Base-by-base conservation (phyloP, 2,113 vertebrate genomes). In the Myocastor coypus region DNA sequence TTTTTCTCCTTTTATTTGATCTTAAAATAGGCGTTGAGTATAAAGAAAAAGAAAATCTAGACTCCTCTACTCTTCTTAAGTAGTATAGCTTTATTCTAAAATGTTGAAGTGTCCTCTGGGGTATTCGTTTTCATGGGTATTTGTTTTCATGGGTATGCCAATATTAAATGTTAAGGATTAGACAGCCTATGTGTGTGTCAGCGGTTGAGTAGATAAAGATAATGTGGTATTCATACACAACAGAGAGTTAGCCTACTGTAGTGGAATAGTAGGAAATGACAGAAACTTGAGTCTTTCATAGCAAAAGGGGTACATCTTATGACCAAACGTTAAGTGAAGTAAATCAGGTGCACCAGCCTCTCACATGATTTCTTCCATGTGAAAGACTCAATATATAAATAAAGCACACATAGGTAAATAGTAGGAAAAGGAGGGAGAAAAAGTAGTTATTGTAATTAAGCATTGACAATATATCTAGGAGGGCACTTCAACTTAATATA, bases 1-100 rank as follows among this genome's bases (percentile, higher is more conserved):
- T 73, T 94, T 57, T 46, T 20, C 69, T 85, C 50, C 10, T 92
- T 81, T 95, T 55, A 90, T 57, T 68, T 94, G 24, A 80, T 28
- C 5, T 89, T 80, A 90, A 94, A 88, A 52, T 5, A 84, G 30
- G 24, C 73, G 9, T 55, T 80, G 34, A 88, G 57, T 19, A 52
- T 14, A 87, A 68, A 84, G 2, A 7, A 14, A 73, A 28, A 24
- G 3, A 19, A 68, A 64, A 83, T 61, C 32, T 63, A 73, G 13
- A n/a, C 7, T 7, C 57, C 69, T 40, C 24, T 64, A n/a, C 7
- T 7, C 57, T 77, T 40, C 24, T 64, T 52, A 37, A 0, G 5
- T 55, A 34, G 7, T 84, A 2, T 69, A 6, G 14, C 69, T 82
- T 55, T 9, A 81, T 32, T 88, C 40, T 85, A 88, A 87, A 91